Base-by-base conservation (phyloP, 2,797 vertebrate species). In the Sebastes elongatus region DNA sequence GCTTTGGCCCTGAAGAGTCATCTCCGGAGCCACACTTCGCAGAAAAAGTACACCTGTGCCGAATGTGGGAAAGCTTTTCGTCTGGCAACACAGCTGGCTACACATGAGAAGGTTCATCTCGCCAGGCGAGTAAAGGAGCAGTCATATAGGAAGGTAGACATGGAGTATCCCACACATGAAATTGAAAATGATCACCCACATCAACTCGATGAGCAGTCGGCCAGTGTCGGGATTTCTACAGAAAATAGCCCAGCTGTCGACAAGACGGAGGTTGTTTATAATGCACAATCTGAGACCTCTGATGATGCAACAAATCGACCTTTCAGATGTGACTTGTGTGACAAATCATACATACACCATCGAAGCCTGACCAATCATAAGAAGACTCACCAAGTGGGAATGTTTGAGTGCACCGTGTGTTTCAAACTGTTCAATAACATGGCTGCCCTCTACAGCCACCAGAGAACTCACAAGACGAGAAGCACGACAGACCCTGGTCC, bases 371-470 rank as follows among this genome's bases (percentile, higher is more conserved):
- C 90, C 81, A 96, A 96, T 90, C 96, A 97, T 82, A 96, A 95
- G 87, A 96, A 96, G 89, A 95, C 91, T 71, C 96, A 96, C 81
- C 94, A 95, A 65, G 89, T 96, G 73, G 96, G 96, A 38, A 89
- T 91, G 74, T 96, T 96, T 86, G 95, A 97, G 82, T 97, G 96
- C 88, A 89, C 89, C 0, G 86, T 96, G 42, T 97, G 96, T 89
- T 96, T 95, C 72, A 97, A 96, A 82, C 88, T 93, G 56, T 96
- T 97, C 71, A 96, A 93, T 80, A 98, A 98, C 78, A 93, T 97
- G 87, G 97, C 97, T 35, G 96, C 97, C 30, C 97, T 97, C 66
- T 96, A 96, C 68, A 97, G 96, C 84, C 97, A 98, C 78, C 96
- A 97, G 84, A 96, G 97, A 63, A 96, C 93, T 83, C 97, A 98